Percentiles rank a stretch among this genome's conserved stretches.
These are phyloP conservation scores for Tiliqua scincoides DNA, from an alignment of 2,113 vertebrate genomes.

Conservation along the genomic window DNA sequence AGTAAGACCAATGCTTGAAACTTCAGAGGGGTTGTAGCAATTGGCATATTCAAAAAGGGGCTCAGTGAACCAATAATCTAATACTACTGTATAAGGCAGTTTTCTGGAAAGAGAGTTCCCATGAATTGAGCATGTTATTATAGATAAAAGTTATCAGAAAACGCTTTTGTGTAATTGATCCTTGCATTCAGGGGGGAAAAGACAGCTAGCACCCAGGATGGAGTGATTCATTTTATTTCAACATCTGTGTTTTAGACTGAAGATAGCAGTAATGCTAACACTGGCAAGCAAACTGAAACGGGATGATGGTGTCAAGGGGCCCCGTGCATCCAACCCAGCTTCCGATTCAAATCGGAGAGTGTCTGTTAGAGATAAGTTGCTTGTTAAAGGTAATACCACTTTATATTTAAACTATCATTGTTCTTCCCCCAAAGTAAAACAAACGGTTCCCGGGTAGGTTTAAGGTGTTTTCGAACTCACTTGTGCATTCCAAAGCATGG, in stretches of 20 bases:
- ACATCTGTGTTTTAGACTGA: slow-evolving; percentile 60
- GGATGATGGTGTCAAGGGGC: slow-evolving; percentile 89
- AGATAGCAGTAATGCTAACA: slow-evolving; percentile 89
- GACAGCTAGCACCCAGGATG: neutral
- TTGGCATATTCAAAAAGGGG: no score
- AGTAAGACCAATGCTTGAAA: no score
- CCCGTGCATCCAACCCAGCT: slow-evolving; percentile 77
- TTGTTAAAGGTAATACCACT: slow-evolving; percentile 90
- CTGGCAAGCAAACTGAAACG: slow-evolving; percentile 95
- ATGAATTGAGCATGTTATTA: neutral
- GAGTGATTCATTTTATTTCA: neutral
- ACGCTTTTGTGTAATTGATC: neutral
- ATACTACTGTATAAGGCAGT: neutral
- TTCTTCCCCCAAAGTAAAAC: neutral
- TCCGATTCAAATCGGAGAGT: slow-evolving; percentile 90
- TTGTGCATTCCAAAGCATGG: neutral
- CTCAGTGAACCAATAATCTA: no score
- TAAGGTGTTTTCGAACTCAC: neutral
- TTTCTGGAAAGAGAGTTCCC: neutral
- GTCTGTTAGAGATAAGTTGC: slow-evolving; percentile 92
- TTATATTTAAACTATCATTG: fast-evolving
- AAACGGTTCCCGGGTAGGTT: no score
- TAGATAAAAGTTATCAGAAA: neutral
- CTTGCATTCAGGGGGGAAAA: neutral
- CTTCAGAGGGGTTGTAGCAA: no score